Percentiles rank a stretch among this genome's conserved stretches.
Evolutionary conservation across 2,888 invertebrate genomes (phyloP).

Genomic region (Priocnemis perturbator): DNA sequence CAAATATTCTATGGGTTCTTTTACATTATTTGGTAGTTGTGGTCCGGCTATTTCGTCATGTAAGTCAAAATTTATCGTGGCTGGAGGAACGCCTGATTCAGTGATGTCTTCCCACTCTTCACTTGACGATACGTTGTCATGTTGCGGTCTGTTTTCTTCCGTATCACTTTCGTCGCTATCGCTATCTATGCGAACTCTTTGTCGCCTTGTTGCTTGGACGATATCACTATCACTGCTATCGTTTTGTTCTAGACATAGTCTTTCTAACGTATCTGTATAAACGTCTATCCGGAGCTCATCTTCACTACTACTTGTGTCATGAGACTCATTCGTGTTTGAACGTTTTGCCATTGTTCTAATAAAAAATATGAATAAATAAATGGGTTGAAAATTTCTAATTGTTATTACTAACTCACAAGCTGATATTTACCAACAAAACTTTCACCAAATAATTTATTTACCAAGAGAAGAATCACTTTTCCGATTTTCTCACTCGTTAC

Average conservation of each 20-base stretch:
- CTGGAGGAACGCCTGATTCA: slow-evolving; percentile 23
- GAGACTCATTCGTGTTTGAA: slow-evolving; percentile 14
- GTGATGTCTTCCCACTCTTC: slow-evolving; percentile 10
- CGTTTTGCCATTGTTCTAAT: slow-evolving; percentile 19
- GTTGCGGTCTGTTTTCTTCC: background rate
- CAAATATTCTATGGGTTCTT: slow-evolving; percentile 37
- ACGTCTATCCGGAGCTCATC: slow-evolving; percentile 15
- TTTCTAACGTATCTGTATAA: slow-evolving; percentile 13
- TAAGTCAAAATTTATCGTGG: slow-evolving; percentile 12
- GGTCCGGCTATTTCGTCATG: slow-evolving; percentile 28
- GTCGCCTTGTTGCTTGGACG: background rate
- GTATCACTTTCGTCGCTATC: slow-evolving; percentile 3
- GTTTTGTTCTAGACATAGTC: slow-evolving; percentile 3
- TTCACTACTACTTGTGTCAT: slow-evolving; percentile 15
- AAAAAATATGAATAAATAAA: slow-evolving; percentile 19
- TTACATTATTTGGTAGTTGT: slow-evolving; percentile 32
- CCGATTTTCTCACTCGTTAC: background rate
- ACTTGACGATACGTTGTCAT: slow-evolving; percentile 4
- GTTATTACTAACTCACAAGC: slow-evolving; percentile 5
- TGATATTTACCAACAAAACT: slow-evolving; percentile 12
- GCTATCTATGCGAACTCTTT: slow-evolving; percentile 5
- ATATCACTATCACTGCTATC: slow-evolving; percentile 7
- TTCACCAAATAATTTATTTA: background rate
- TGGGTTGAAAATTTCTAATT: slow-evolving; percentile 19
- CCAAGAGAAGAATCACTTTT: background rate